Evolutionary conservation across 2,888 invertebrate genomes (phyloP).

Genomic region (Drosophila barbarae): DNA sequence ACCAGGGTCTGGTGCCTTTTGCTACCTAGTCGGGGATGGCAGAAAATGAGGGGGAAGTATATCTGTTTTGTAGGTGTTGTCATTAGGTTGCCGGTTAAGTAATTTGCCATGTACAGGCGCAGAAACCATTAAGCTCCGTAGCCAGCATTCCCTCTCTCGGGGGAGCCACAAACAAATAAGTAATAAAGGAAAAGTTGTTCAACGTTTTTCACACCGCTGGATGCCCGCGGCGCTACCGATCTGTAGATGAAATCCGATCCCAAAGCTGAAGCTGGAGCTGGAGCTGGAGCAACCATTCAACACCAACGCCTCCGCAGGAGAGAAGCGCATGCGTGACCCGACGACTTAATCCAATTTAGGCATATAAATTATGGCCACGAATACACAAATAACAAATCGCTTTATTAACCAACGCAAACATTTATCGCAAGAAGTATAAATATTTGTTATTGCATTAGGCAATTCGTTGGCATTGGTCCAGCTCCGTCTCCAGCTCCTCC

Average conservation of each 20-base stretch:
- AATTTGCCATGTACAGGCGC: slow-evolving; percentile 65
- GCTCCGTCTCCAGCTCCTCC: not conserved
- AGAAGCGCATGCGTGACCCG: slow-evolving; percentile 41
- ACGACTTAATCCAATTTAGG: slow-evolving; percentile 69
- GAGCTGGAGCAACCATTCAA: slow-evolving; percentile 32
- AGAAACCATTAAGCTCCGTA: slow-evolving; percentile 58
- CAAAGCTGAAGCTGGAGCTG: not conserved
- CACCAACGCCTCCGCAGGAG: slow-evolving; percentile 65
- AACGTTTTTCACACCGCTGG: slow-evolving; percentile 59
- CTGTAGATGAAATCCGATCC: slow-evolving; percentile 31
- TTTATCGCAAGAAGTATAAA: slow-evolving; percentile 78
- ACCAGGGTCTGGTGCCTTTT: slow-evolving; percentile 1
- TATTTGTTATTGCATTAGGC: slow-evolving; percentile 77
- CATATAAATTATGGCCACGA: slow-evolving; percentile 72
- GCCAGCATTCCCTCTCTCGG: not conserved
- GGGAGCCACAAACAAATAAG: slow-evolving; percentile 42
- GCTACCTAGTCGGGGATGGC: slow-evolving; percentile 16
- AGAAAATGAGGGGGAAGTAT: slow-evolving; percentile 13
- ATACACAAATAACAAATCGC: slow-evolving; percentile 73
- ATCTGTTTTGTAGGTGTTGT: slow-evolving; percentile 65
- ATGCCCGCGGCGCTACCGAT: slow-evolving; percentile 50
- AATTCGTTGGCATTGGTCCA: slow-evolving; percentile 21
- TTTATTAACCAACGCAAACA: slow-evolving; percentile 76
- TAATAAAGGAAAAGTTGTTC: slow-evolving; percentile 52
- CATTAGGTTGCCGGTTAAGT: slow-evolving; percentile 67